Evolutionary conservation across 2,113 vertebrate genomes (phyloP).

Genomic region (Pterocles gutturalis): DNA sequence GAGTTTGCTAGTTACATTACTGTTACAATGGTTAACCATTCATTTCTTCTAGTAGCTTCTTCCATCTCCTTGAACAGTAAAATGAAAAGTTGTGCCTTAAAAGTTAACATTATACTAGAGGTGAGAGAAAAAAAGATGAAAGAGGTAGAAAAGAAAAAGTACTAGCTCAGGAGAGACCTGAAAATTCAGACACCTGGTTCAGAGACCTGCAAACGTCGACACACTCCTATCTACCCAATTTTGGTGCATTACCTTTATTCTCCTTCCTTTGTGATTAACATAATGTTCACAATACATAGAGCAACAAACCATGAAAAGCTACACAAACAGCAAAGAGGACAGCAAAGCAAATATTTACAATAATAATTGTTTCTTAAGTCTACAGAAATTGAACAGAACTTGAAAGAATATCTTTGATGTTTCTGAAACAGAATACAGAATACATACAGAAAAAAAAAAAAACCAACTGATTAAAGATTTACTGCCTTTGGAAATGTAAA

Average conservation of each 20-base stretch:
- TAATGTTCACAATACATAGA: background rate
- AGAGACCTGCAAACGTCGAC: background rate
- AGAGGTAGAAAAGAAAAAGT: background rate
- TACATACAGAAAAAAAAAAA: background rate
- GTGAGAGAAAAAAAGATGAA: background rate
- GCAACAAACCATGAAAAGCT: background rate
- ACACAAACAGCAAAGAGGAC: background rate
- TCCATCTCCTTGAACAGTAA: background rate
- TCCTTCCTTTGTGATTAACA: background rate
- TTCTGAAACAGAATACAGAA: too few relatives aligned
- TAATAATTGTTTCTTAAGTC: background rate
- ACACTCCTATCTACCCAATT: background rate
- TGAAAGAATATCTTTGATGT: background rate
- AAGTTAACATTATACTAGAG: background rate
- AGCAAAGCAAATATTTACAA: background rate
- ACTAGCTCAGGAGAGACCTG: background rate
- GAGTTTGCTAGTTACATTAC: background rate
- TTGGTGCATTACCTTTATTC: background rate
- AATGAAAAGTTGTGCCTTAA: background rate
- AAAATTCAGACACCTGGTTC: background rate
- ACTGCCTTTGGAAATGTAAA: background rate
- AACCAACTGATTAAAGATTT: background rate
- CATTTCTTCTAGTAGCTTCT: background rate
- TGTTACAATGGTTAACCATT: background rate
- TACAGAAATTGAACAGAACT: background rate